Evolutionary conservation across 2,888 invertebrate genomes (phyloP).

Genomic region (Dexiosoma caninum): DNA sequence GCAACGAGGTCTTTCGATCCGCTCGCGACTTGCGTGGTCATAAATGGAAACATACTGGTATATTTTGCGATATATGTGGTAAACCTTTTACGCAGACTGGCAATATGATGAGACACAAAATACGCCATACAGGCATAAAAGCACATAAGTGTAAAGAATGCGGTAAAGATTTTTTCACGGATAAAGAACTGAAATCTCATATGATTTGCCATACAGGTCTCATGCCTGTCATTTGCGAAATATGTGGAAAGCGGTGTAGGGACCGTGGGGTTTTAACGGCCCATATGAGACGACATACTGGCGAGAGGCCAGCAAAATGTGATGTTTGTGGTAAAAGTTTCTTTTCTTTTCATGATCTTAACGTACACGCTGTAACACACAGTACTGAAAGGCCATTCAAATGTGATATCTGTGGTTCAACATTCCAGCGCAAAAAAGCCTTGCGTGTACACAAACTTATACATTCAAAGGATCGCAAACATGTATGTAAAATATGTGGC

Average conservation of each 20-base stretch:
- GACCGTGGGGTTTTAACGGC: constrained; percentile 74
- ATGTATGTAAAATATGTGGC: constrained; percentile 72
- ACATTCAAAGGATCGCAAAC: constrained; percentile 72
- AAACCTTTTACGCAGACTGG: constrained; percentile 73
- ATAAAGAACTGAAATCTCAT: constrained; percentile 72
- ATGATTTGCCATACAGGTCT: constrained; percentile 72
- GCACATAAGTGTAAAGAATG: constrained; percentile 73
- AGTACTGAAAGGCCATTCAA: constrained; percentile 71
- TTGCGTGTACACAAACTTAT: constrained; percentile 73
- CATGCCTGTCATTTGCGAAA: constrained; percentile 72
- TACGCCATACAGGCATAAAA: constrained; percentile 74
- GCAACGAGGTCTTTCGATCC: constrained; percentile 69
- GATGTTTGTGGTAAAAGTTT: constrained; percentile 72
- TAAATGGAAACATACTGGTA: constrained; percentile 74
- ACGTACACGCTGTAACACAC: constrained; percentile 74
- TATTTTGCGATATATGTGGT: constrained; percentile 74
- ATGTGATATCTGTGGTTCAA: constrained; percentile 69
- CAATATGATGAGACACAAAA: constrained; percentile 73
- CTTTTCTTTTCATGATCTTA: constrained; percentile 73
- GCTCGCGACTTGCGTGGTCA: constrained; percentile 71
- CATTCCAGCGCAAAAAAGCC: constrained; percentile 75
- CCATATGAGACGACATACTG: constrained; percentile 73
- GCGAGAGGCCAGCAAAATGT: constrained; percentile 73
- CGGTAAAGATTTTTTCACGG: constrained; percentile 71
- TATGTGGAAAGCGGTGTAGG: constrained; percentile 72